Base-by-base conservation (phyloP, 2,888 invertebrate genomes). In the Fissipunctia ypsillon region DNA sequence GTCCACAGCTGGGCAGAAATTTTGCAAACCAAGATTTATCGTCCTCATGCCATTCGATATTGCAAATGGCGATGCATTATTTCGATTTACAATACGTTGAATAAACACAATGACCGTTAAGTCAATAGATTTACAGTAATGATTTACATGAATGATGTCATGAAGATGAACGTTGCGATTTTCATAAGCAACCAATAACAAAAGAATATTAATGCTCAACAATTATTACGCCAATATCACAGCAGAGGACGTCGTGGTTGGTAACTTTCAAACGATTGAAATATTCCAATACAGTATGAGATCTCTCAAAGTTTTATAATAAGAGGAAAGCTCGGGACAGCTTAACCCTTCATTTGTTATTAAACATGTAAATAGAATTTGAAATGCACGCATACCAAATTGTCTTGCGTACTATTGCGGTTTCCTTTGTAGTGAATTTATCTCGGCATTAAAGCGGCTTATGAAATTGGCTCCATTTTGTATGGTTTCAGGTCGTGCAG, bases 181-280 rank as follows among this genome's bases (percentile, higher is more conserved):
- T 76, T 60, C 43, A 68, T 31, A 73, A 38, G 68, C 80, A 61
- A 73, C 19, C 16, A 72, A 68, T 61, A 69, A 45, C 41, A 64
- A 67, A 68, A 66, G 10, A 69, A 66, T 69, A 66, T 59, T 12
- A 63, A 70, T 64, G 12, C 52, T 31, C 48, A 59, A 60, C n/a
- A 64, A 66, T 69, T 66, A 75, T 43, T 68, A n/a, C 12, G 41
- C 67, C 56, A 45, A 69, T 52, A 48, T 43, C 28, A 54, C n/a
- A 72, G 45, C 48, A 50, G 77, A 7, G 22, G 70, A 16, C 43
- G 35, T 75, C 65, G 66, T 60, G 72, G 65, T 76, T 84, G 54
- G 69, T 70, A 70, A 77, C 38, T 54, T 76, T 70, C 25, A 80
- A 88, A 84, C 57, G 57, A 83, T 69, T 73, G 67, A 57, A 84